Conservation (phyloP, 2,113 vertebrate genomes). For the Cochlearius cochlearius region DNA sequence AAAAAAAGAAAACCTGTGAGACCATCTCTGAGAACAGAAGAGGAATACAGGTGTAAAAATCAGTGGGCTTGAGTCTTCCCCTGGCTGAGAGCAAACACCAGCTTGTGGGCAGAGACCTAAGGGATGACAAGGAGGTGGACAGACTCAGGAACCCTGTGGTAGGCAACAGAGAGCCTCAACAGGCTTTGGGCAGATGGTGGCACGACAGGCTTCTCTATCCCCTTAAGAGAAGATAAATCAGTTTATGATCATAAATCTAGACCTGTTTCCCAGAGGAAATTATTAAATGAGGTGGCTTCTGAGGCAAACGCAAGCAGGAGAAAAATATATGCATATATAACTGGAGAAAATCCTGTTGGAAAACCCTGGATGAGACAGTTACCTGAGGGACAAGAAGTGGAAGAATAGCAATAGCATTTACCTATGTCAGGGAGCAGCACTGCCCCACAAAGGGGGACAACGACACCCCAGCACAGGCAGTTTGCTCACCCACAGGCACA, state of each 20-base stretch:
- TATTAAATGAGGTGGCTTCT: not conserved
- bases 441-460: not conserved
- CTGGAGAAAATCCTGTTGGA: not conserved
- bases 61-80: not conserved
- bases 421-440: not conserved
- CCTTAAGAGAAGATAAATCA: not conserved
- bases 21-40: not conserved
- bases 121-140: not conserved
- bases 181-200: not conserved
- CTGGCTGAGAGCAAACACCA: not conserved
- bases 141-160: not conserved
- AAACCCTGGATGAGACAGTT: not conserved
- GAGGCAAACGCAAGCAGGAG: not conserved
- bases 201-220: not conserved
- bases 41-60: not conserved
- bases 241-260: not conserved
- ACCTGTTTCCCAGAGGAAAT: not conserved
- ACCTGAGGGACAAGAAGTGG: rapidly evolving
- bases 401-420: not conserved
- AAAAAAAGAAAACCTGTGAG: not conserved
- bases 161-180: not conserved
- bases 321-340: rapidly evolving
- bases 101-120: not conserved
- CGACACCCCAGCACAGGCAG: not conserved
- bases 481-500: not conserved